Evolutionary conservation across 2,113 vertebrate species (phyloP), one percentile per base, ranked within the genome.

Genomic region (Prunella fulvescens): DNA sequence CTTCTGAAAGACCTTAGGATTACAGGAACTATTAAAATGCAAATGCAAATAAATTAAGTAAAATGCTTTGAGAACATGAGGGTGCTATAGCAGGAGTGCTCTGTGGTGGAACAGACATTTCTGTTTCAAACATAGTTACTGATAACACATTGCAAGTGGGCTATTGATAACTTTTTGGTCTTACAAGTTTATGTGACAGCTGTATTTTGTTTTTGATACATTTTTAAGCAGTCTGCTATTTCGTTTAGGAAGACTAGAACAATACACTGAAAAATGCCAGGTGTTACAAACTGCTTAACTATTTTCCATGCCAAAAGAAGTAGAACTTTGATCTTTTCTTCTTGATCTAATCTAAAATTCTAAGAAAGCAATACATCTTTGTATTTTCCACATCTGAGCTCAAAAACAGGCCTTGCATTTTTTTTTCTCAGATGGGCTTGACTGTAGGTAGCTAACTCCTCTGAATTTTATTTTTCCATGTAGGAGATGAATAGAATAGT

Each of bases 251-350:
- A 51, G 42, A 91, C 50, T 85, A 88, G 71, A 95, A 95, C 73
- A 95, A 93, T 91, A 51, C 81, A 80, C 29, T 73, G 80, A 79
- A 85, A 95, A 94, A 92, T 25, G 35, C 67, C 74, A 92, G 39
- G 56, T 76, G 54, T 35, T 91, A 92, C 89, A 86, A 95, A 94
- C 51, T 60, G 37, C 9, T 0, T 79, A 91, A 90, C 74, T 91
- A 50, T 90, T 95, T 90, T 84, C 81, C 54, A 64, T 74, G 74
- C 71, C 37, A 74, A 92, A 89, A 81, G 65, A 80, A 76, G 44
- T n/a, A 89, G 54, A 93, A 96, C 84, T 96, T 94, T 95, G 65
- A 88, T 95, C 70, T 97, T 58, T 92, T 86, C 8, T 19, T 93
- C 92, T 80, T 67, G 77, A 95, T 58, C 79, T 91, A 88, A 96